Evolutionary conservation across 2,113 vertebrate species (phyloP), one percentile per base, ranked within the genome.

Genomic region (Apteryx mantelli): DNA sequence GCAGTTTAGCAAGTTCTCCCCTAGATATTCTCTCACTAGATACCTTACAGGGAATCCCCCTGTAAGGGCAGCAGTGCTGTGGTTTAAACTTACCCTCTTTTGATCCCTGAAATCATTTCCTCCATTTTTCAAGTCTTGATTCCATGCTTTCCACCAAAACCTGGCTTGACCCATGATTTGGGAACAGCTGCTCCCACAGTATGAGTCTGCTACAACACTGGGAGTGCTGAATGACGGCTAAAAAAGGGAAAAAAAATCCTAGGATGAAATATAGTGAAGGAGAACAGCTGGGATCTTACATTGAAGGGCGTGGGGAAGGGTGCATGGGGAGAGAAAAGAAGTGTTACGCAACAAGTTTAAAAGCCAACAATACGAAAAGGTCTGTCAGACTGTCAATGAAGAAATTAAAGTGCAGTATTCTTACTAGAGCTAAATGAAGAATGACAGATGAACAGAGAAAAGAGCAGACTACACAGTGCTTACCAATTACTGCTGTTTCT

Each of bases 401-500:
- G 34, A 92, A 93, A 85, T 69, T 89, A 50, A 93, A 53, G 48
- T 44, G 48, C 5, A 50, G 13, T 53, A 36, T 81, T 95, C 48
- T 92, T 80, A 52, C 1, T 74, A 50, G 77, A 91, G n/a, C n/a
- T 91, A 63, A 42, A 38, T 38, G 84, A 86, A 90, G 71, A 95
- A 73, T 0, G 0, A 84, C 48, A 93, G 36, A 85, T 18, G 88
- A 82, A 89, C 60, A 88, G 50, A 89, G 73, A 89, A 93, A 86
- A 64, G 32, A 91, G 48, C 48, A 85, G 70, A 91, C 19, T 53
- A 79, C 66, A 63, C 58, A 28, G 22, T 60, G 80, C 76, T 88
- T 87, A 82, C 40, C 55, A 92, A 40, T 92, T 95, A 66, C 87
- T 3, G 1, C 55, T 73, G 22, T 82, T 97, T 94, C 79, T 91